phyloP scores from a whole-genome alignment of 2,888 invertebrate species.

The Thymelicus sylvestris region DNA sequence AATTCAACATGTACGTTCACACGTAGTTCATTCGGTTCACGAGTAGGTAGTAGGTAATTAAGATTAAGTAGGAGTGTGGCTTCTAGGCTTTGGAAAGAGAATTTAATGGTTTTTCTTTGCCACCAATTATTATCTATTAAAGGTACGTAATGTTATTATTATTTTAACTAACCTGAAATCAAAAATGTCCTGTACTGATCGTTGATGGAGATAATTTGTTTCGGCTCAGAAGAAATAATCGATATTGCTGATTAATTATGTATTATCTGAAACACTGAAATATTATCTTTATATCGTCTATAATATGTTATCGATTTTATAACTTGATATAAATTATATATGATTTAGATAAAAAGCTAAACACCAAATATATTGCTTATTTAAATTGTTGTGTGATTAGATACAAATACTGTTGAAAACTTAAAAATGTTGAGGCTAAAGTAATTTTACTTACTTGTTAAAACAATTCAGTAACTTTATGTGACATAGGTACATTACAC shows the following conservation, averaged over 20 bases:
- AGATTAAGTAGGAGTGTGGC: too few relatives aligned
- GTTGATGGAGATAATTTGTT: slow-evolving; percentile 45
- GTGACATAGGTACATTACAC: too few relatives aligned
- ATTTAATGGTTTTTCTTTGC: too few relatives aligned
- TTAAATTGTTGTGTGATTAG: not conserved
- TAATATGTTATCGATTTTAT: slow-evolving; percentile 13
- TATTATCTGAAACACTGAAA: slow-evolving; percentile 21
- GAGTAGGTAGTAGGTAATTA: too few relatives aligned
- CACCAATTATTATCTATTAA: not conserved
- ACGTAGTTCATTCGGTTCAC: too few relatives aligned
- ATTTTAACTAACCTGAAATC: slow-evolving; percentile 50
- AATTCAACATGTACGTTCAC: too few relatives aligned
- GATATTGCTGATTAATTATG: not conserved
- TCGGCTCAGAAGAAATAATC: not conserved
- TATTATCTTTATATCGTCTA: slow-evolving; percentile 21
- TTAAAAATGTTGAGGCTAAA: too few relatives aligned
- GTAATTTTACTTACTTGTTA: not conserved
- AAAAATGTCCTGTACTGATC: slow-evolving; percentile 53
- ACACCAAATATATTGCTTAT: not conserved
- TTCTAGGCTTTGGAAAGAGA: too few relatives aligned
- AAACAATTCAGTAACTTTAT: not conserved
- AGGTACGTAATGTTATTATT: slow-evolving; percentile 1
- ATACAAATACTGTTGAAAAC: too few relatives aligned
- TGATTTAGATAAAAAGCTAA: slow-evolving; percentile 16
- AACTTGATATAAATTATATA: slow-evolving; percentile 8